A percentile compares a stretch with the other conserved stretches of the same genome.
Evolutionary conservation across 1,140 invertebrate species (phyloP).

Genomic region (Thrips palmi): DNA sequence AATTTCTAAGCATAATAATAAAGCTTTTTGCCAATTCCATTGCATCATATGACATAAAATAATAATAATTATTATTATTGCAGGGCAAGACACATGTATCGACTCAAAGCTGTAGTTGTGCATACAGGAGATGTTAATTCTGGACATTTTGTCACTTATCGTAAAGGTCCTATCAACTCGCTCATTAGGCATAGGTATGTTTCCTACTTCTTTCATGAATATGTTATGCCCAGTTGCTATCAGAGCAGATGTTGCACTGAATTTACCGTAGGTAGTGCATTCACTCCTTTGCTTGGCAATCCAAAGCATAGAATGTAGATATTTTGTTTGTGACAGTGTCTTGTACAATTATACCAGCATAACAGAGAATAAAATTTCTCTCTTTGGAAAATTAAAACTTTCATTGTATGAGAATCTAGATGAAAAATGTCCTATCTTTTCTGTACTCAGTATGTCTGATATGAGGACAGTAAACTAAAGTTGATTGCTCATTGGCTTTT

Average conservation of each 20-base stretch:
- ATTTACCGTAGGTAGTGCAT: slow-evolving; percentile 11
- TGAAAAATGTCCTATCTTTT: too few species aligned
- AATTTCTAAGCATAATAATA: too few species aligned
- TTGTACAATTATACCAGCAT: too few species aligned
- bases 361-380: too few species aligned
- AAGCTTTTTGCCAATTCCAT: too few species aligned
- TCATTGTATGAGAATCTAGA: too few species aligned
- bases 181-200: slow-evolving; percentile 17
- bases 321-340: background rate
- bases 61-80: background rate
- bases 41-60: background rate
- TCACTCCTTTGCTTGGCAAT: background rate
- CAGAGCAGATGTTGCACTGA: background rate
- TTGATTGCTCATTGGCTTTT: too few species aligned
- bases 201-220: too few species aligned
- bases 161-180: slow-evolving; percentile 33
- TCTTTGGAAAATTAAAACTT: too few species aligned
- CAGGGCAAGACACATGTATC: slow-evolving; percentile 43
- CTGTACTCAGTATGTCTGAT: too few species aligned
- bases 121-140: slow-evolving; percentile 69
- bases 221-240: slow-evolving; percentile 12
- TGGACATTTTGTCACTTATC: slow-evolving; percentile 84
- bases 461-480: too few species aligned
- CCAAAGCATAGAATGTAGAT: background rate
- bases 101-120: slow-evolving; percentile 67